These are phyloP conservation scores for Fulica atra DNA, from an alignment of 2,113 vertebrate species.

Conservation along the genomic window DNA sequence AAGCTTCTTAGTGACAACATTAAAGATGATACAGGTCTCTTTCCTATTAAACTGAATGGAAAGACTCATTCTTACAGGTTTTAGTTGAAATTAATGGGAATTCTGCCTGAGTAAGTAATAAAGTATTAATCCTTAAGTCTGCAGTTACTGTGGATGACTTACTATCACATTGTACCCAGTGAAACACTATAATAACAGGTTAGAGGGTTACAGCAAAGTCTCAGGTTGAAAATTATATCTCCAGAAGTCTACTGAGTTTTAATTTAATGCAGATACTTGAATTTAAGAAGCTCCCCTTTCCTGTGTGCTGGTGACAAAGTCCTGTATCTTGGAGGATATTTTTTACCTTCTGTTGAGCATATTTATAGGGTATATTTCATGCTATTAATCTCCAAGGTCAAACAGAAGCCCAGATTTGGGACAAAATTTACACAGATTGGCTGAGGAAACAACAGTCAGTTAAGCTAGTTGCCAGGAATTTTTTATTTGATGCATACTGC, in stretches of 20 bases:
- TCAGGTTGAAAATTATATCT: slow-evolving; percentile 3
- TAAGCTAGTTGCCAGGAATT: background rate
- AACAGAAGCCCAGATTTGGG: slow-evolving; percentile 22
- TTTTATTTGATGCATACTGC: slow-evolving; percentile 13
- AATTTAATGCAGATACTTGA: background rate
- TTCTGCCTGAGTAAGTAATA: background rate
- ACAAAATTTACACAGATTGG: slow-evolving; percentile 27
- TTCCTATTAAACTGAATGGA: background rate
- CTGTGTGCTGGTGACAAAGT: background rate
- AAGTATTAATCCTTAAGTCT: background rate
- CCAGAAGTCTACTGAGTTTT: background rate
- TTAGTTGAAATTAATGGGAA: background rate
- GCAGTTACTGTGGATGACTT: background rate
- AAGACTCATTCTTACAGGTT: background rate
- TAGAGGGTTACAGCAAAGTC: background rate
- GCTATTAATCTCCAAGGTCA: slow-evolving; percentile 9
- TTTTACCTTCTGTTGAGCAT: slow-evolving; percentile 6
- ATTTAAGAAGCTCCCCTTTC: background rate
- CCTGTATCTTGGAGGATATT: background rate
- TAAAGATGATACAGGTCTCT: background rate
- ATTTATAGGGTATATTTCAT: background rate
- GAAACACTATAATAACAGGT: background rate
- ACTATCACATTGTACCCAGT: background rate
- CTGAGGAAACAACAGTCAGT: background rate
- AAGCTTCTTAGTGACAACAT: background rate